These are phyloP conservation scores for Propithecus perrieri DNA, from an alignment of 2,797 vertebrate species.

Conservation along the genomic window DNA sequence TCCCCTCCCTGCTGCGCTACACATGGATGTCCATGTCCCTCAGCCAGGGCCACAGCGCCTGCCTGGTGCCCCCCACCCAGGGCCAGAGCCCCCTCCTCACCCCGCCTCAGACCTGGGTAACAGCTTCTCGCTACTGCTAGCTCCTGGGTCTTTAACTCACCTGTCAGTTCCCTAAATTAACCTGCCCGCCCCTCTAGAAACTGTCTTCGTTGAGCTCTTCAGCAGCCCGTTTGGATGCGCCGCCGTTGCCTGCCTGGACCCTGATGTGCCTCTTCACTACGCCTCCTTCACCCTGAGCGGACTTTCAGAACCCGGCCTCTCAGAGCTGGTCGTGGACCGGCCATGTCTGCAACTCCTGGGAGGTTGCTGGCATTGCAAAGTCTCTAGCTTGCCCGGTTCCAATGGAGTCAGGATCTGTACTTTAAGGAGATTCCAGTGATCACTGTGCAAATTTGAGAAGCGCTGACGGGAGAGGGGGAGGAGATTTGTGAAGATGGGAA, in stretches of 20 bases:
- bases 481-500: fast-evolving
- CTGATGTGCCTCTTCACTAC: background rate
- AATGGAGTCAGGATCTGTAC: background rate
- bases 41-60: background rate
- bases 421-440: background rate
- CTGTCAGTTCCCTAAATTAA: fast-evolving
- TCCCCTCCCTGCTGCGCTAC: background rate
- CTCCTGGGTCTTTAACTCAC: background rate
- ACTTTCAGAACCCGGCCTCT: fast-evolving
- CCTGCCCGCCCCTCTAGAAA: fast-evolving
- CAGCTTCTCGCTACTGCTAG: no score
- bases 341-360: fast-evolving
- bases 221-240: no score
- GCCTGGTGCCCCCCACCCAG: background rate
- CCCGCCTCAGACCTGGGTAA: fast-evolving
- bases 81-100: background rate
- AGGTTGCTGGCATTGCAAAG: no score
- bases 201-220: background rate
- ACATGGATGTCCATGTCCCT: no score
- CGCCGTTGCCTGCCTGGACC: background rate
- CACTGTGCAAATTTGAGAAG: fast-evolving
- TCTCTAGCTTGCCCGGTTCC: background rate
- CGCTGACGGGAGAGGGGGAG: fast-evolving
- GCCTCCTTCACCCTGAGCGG: fast-evolving
- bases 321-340: fast-evolving